Conservation (phyloP, 2,797 vertebrate genomes). For the Phrynocephalus guinanensis region DNA sequence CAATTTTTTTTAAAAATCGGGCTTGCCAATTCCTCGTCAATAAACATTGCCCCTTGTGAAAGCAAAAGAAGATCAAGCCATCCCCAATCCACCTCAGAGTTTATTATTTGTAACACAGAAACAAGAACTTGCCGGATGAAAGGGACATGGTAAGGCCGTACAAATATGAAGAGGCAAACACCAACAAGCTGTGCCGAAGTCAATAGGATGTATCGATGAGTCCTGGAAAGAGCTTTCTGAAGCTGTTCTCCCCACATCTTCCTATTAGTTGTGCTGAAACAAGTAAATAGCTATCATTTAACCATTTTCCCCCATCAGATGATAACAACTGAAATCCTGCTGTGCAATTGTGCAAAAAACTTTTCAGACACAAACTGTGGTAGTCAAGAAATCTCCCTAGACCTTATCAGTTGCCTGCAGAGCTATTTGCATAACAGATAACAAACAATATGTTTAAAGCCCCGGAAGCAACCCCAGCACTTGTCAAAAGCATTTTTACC, state of each 20-base stretch:
- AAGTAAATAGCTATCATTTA: constrained; percentile 29
- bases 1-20: background rate
- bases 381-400: too few relatives aligned
- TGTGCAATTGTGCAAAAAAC: too few relatives aligned
- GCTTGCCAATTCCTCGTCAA: background rate
- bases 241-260: constrained; percentile 86
- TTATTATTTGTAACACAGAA: constrained; percentile 2
- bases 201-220: constrained; percentile 82
- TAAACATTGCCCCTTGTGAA: constrained; percentile 12
- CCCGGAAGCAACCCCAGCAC: background rate
- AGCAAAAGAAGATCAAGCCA: constrained; percentile 1
- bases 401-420: too few relatives aligned
- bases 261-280: constrained; percentile 81
- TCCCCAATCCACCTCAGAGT: background rate
- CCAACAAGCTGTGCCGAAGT: constrained; percentile 84
- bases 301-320: background rate
- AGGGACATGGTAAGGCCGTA: constrained; percentile 81
- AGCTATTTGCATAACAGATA: too few relatives aligned
- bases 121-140: constrained; percentile 79
- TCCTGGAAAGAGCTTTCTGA: constrained; percentile 83
- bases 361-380: too few relatives aligned
- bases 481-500: background rate
- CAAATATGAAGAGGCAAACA: constrained; percentile 84
- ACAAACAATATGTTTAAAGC: too few relatives aligned
- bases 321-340: background rate